Percentiles rank a stretch among this genome's conserved stretches.
phyloP scores from a whole-genome alignment of 2,113 vertebrate genomes.

The Prietella phreatophila region DNA sequence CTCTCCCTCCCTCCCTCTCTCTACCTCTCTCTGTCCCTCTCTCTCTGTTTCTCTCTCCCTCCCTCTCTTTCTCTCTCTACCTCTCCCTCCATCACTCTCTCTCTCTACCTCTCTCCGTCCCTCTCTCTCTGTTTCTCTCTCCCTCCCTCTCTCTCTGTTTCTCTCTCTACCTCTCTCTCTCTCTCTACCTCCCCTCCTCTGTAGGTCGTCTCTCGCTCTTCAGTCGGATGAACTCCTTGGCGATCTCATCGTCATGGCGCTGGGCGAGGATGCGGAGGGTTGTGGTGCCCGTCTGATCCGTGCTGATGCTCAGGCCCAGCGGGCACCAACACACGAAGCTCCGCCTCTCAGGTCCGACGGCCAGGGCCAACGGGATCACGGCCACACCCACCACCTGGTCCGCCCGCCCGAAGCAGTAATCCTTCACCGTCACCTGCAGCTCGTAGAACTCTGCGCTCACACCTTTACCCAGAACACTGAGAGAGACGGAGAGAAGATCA shows the following conservation, averaged over 20 bases:
- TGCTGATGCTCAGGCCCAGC: conserved; percentile 80
- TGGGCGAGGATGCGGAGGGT: conserved; percentile 92
- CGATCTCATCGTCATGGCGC: conserved; percentile 90
- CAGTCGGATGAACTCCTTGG: conserved; percentile 92
- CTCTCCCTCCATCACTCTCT: conserved; percentile 72
- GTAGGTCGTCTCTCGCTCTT: conserved; percentile 88
- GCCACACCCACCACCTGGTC: conserved; percentile 89
- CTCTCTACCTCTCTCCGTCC: too few species aligned
- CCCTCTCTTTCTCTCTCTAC: conserved; percentile 50
- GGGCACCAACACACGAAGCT: conserved; percentile 97
- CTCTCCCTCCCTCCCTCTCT: conserved; percentile 75
- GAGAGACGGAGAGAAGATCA: not conserved
- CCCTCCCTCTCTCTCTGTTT: conserved; percentile 70
- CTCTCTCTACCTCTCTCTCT: conserved; percentile 70
- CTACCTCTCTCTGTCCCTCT: not conserved
- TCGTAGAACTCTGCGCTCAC: conserved; percentile 87
- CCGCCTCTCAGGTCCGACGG: conserved; percentile 85
- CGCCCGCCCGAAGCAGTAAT: conserved; percentile 96
- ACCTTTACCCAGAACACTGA: conserved; percentile 86
- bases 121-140: not conserved
- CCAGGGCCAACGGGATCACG: conserved; percentile 81
- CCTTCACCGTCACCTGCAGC: conserved; percentile 92
- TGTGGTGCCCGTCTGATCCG: conserved; percentile 90
- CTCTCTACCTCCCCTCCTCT: conserved; percentile 86
- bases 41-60: conserved; percentile 50